Base-by-base conservation (phyloP, 2,113 vertebrate species). In the Indicator maculatus region DNA sequence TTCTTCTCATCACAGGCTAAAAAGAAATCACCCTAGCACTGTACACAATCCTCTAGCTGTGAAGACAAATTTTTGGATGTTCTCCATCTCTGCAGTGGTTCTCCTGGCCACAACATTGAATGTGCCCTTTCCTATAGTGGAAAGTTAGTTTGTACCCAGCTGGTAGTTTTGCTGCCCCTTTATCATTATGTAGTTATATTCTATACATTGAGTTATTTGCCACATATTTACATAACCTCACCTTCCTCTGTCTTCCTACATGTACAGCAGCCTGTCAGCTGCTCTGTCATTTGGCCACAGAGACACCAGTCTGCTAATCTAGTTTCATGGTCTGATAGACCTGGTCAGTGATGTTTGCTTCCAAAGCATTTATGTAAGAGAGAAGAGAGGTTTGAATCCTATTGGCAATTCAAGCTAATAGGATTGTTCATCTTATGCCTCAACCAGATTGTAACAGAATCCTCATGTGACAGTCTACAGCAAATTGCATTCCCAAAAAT, bases 271-370 rank as follows among this genome's bases (percentile, higher is more conserved):
- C 50, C 59, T 58, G 45, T 91, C 87, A 86, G 88, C 86, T 86
- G 78, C 60, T 95, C 70, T 87, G 61, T 85, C 38, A n/a, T 86
- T 95, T 73, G 93, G 69, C 75, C 83, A 61, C 82, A 83, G 64
- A 93, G 89, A 74, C 92, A 89, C 13, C 39, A 65, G 71, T 90
- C 92, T 93, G 28, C 39, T 96, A 95, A 89, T 96, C 90, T 93
- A 59, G 82, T 96, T 93, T 86, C 87, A 94, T 83, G 94, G 93
- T 91, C 95, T 96, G 81, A 81, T 92, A 83, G 88, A 95, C 71
- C 91, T 92, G 88, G 93, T 90, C 86, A 85, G 94, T 60, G 78
- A 93, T 81, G 65, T 96, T 94, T 79, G 87, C 83, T 86, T 95
- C 89, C 88, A 72, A 94, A 75, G 63, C 55, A 73, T 84, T 75